A percentile compares a stretch with the other conserved stretches of the same genome.
These are phyloP conservation scores for Pharmacophagus antenor DNA, from an alignment of 2,888 invertebrate genomes.

Conservation along the genomic window DNA sequence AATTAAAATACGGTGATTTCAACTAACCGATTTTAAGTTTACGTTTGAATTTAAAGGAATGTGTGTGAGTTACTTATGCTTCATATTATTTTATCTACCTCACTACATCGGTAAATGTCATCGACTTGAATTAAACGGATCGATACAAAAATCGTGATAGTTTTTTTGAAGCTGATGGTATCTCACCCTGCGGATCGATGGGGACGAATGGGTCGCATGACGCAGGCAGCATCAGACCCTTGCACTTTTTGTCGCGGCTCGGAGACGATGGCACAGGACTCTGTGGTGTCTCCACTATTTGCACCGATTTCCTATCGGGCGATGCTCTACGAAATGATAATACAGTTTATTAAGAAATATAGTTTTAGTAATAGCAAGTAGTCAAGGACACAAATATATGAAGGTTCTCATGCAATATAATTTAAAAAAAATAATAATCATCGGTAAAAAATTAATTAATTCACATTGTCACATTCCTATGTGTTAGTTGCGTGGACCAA, in stretches of 20 bases:
- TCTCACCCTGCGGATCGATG: conserved; percentile 82
- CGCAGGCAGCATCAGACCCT: conserved; percentile 45
- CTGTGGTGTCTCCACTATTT: conserved; percentile 56
- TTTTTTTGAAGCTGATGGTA: neutral
- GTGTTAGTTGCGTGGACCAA: too few species aligned
- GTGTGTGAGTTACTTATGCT: too few species aligned
- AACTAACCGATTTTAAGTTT: too few species aligned
- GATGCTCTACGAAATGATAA: conserved; percentile 32
- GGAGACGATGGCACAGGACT: conserved; percentile 66
- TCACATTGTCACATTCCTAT: too few species aligned
- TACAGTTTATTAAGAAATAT: neutral
- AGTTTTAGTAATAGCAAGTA: neutral
- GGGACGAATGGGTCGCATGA: conserved; percentile 62
- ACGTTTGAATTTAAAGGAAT: neutral
- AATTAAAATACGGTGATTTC: too few species aligned
- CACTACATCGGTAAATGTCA: too few species aligned
- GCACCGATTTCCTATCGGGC: conserved; percentile 38
- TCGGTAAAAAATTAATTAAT: too few species aligned
- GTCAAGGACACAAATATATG: neutral
- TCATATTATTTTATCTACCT: too few species aligned
- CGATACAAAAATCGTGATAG: neutral
- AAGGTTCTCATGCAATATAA: too few species aligned
- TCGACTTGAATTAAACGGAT: neutral
- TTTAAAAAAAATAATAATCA: too few species aligned
- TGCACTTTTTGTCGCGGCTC: conserved; percentile 45